Base-by-base conservation (phyloP, 2,113 vertebrate genomes). In the Eulemur macaco region DNA sequence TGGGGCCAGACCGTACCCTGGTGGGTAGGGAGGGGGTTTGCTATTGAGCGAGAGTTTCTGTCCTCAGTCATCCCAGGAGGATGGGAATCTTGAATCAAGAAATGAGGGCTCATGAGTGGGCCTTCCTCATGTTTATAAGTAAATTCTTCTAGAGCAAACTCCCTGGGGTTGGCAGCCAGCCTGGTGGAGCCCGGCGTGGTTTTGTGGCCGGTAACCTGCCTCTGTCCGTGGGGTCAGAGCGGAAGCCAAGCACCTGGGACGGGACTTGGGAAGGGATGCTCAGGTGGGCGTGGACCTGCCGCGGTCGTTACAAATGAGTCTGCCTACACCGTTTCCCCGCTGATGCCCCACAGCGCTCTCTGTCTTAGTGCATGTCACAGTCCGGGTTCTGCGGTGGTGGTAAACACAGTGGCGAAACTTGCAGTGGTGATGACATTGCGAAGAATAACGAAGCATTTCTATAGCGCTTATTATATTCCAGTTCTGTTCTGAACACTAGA, bases 381-480 rank as follows among this genome's bases (percentile, higher is more conserved):
- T n/a, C 42, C 11, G 39, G 54, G 47, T 23, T 47, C 58, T 2
- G 15, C 21, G n/a, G 45, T 64, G 34, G 10, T 18, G 3, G 0
- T 18, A 6, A 27, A 50, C 2, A 5, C 2, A 42, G 52, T 0
- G 9, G 5, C 8, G 47, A n/a, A 8, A 8, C 34, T 14, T 23
- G 21, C 10, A 1, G 23, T 9, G 58, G 37, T 14, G 29, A 17
- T 20, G 12, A 6, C 17, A 23, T 45, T 54, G 56, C 66, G 4
- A 34, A 20, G 18, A 60, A 52, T 20, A 42, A 47, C 13, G 54
- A n/a, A 69, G 29, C 13, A 31, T 15, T 42, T 25, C 3, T 2
- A 2, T 0, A 9, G 12, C 9, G 13, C 17, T 13, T 14, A 5
- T 50, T n/a, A 12, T 9, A 37, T 52, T 34, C n/a, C 6, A 4